Evolutionary conservation across 2,888 invertebrate genomes (phyloP).

Genomic region (Phrixothrix hirtus): DNA sequence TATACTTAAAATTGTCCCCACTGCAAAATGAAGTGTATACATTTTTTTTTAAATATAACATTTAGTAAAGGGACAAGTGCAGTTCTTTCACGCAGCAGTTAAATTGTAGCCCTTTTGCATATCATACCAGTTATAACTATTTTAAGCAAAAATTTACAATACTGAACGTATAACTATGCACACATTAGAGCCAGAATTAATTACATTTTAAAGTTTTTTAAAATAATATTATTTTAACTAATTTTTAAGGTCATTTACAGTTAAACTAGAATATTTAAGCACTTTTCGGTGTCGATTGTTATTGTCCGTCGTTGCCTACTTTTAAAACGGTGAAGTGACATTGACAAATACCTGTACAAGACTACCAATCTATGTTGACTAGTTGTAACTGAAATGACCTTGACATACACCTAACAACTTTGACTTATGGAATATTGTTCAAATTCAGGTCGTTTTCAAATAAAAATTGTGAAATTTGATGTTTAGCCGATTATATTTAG

Average conservation of each 20-base stretch:
- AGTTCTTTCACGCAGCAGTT: conserved; percentile 7
- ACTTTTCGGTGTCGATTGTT: conserved; percentile 20
- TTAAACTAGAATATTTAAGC: conserved; percentile 7
- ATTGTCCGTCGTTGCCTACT: conserved; percentile 11
- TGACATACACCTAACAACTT: conserved; percentile 3
- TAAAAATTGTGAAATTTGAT: neutral
- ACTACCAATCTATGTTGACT: conserved; percentile 3
- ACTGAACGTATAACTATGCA: conserved; percentile 19
- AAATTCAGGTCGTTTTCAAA: conserved; percentile 6
- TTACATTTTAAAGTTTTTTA: neutral
- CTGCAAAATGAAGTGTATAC: conserved; percentile 9
- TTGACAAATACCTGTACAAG: conserved; percentile 9
- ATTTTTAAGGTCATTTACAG: conserved; percentile 17
- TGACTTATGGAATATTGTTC: conserved; percentile 6
- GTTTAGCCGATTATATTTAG: conserved; percentile 6
- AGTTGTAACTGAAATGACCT: conserved; percentile 17
- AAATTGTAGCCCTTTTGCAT: neutral
- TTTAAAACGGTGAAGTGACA: neutral
- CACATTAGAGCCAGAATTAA: conserved; percentile 26
- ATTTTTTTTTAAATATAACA: conserved; percentile 12
- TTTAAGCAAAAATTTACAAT: conserved; percentile 17
- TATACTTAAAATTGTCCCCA: conserved; percentile 5
- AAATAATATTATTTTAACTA: conserved; percentile 5
- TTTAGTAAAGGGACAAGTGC: conserved; percentile 16
- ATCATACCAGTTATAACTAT: neutral